Evolutionary conservation across 2,797 vertebrate genomes (phyloP).

Genomic region (Botia almorhae): DNA sequence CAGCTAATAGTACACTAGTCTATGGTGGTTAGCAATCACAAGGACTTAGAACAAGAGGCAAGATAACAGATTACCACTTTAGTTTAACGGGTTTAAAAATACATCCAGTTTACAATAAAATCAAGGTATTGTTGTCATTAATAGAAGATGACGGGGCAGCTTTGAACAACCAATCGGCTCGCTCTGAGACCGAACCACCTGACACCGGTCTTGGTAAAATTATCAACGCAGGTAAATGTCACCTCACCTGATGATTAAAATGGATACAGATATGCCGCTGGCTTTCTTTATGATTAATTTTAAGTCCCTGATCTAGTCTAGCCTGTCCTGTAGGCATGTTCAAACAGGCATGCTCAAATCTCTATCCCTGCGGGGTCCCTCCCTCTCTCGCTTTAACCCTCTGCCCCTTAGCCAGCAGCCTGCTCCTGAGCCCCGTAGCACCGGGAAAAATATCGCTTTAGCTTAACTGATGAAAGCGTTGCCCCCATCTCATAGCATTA

Average conservation of each 20-base stretch:
- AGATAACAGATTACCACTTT: too few relatives aligned
- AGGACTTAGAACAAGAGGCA: too few relatives aligned
- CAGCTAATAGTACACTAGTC: too few relatives aligned
- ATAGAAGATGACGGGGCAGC: neutral
- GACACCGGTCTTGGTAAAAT: constrained; percentile 11
- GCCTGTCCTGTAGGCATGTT: constrained; percentile 56
- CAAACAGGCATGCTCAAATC: constrained; percentile 51
- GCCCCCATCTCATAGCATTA: constrained; percentile 88
- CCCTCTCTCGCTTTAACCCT: constrained; percentile 17
- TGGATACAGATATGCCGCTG: constrained; percentile 30
- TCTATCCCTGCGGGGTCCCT: constrained; percentile 35
- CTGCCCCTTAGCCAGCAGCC: constrained; percentile 41
- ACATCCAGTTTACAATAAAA: neutral
- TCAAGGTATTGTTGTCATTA: neutral
- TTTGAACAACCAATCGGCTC: constrained; percentile 7
- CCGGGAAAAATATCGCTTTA: constrained; percentile 67
- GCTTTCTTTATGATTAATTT: constrained; percentile 40
- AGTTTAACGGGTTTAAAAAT: neutral
- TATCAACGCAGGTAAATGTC: constrained; percentile 26
- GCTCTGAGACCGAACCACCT: neutral
- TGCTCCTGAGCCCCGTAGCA: constrained; percentile 32
- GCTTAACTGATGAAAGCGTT: constrained; percentile 76
- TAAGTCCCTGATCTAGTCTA: constrained; percentile 45
- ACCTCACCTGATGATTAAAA: constrained; percentile 36
- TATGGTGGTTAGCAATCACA: too few relatives aligned